These are phyloP conservation scores for Eristalinus sepulchralis DNA, from an alignment of 2,888 invertebrate species.

Conservation along the genomic window DNA sequence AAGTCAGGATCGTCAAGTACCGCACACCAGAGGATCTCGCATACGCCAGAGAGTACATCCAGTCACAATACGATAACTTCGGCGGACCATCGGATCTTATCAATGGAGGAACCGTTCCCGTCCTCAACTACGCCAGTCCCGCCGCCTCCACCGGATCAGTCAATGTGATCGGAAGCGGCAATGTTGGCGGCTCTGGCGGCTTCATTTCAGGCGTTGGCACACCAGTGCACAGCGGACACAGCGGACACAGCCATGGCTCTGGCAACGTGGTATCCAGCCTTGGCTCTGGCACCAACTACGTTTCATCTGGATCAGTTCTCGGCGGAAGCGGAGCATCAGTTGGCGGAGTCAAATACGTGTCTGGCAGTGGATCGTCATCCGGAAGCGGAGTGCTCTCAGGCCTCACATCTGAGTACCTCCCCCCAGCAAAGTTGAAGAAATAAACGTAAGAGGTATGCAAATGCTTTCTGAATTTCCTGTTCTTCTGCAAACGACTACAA, in stretches of 20 bases:
- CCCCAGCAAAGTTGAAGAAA: neutral
- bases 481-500: neutral
- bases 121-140: conserved; percentile 75
- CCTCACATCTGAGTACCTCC: neutral
- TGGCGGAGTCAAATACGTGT: neutral
- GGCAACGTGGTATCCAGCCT: neutral
- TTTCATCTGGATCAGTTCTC: neutral
- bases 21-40: conserved; percentile 71
- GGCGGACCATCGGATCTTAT: conserved; percentile 66
- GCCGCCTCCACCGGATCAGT: neutral
- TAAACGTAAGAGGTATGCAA: neutral
- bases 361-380: neutral
- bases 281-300: neutral
- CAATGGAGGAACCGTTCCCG: conserved; percentile 73
- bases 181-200: neutral
- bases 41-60: conserved; percentile 70
- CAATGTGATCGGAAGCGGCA: neutral
- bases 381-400: neutral
- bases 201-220: neutral
- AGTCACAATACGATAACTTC: conserved; percentile 71
- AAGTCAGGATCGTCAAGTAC: conserved; percentile 74
- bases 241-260: too few species aligned
- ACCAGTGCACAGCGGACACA: neutral
- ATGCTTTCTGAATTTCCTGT: neutral
- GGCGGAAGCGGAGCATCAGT: neutral